phyloP scores from a whole-genome alignment of 2,797 vertebrate genomes.

The Manis pentadactyla region DNA sequence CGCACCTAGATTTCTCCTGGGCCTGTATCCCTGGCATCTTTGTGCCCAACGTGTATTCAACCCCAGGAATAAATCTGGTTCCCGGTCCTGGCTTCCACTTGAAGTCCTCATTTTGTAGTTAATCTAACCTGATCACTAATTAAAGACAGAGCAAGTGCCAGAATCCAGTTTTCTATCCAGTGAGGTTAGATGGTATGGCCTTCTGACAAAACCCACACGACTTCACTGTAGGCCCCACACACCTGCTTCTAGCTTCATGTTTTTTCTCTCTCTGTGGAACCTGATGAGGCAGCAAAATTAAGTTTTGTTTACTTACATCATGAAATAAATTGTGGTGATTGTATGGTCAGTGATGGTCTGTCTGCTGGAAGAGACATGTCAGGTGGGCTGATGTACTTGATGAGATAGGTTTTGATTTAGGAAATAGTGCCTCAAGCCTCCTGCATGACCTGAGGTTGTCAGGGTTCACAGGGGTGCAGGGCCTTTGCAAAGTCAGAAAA shows the following conservation, averaged over 20 bases:
- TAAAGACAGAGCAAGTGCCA: background rate
- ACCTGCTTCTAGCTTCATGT: background rate
- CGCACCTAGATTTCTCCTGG: background rate
- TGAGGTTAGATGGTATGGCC: background rate
- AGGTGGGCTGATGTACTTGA: background rate
- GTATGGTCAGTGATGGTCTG: background rate
- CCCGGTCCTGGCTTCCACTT: background rate
- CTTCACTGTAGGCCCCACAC: background rate
- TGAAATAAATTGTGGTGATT: background rate
- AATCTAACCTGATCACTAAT: background rate
- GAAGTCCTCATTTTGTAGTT: background rate
- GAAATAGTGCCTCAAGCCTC: background rate
- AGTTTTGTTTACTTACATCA: background rate
- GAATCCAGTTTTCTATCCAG: background rate
- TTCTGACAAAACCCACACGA: background rate
- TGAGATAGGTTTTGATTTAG: background rate
- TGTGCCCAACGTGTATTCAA: background rate
- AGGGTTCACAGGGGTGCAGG: background rate
- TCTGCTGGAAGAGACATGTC: background rate
- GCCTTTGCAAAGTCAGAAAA: background rate
- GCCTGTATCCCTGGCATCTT: background rate
- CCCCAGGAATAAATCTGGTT: background rate
- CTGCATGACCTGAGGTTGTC: background rate
- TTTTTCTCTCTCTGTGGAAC: background rate
- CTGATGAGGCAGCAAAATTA: background rate